Evolutionary conservation across 2,888 invertebrate species (phyloP).

Genomic region (Notodonta dromedarius): DNA sequence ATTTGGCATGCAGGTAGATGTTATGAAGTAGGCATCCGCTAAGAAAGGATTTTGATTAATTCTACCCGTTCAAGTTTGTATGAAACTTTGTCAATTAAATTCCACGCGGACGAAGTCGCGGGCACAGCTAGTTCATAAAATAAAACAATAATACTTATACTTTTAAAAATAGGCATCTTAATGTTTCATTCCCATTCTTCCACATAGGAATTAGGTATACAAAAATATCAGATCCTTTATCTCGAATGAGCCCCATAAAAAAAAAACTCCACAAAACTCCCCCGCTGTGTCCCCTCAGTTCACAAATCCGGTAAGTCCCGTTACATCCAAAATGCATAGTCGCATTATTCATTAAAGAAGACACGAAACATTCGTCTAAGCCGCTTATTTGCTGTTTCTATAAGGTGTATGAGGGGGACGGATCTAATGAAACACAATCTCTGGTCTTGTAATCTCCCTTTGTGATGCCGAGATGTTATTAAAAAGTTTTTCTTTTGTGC

Average conservation of each 20-base stretch:
- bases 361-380: conserved; percentile 54
- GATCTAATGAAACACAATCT: conserved; percentile 53
- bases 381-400: conserved; percentile 64
- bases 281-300: neutral
- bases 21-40: too few relatives aligned
- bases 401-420: conserved; percentile 56
- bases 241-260: neutral
- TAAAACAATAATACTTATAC: too few relatives aligned
- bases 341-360: conserved; percentile 51
- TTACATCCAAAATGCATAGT: conserved; percentile 30
- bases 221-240: too few relatives aligned
- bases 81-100: too few relatives aligned
- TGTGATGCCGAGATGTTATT: conserved; percentile 29
- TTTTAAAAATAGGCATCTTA: too few relatives aligned
- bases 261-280: neutral
- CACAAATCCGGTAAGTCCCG: conserved; percentile 19
- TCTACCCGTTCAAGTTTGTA: too few relatives aligned
- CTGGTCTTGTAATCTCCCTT: conserved; percentile 46
- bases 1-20: too few relatives aligned
- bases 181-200: too few relatives aligned
- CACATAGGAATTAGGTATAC: too few relatives aligned
- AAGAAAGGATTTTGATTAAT: too few relatives aligned
- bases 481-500: neutral
- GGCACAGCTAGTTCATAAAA: too few relatives aligned
- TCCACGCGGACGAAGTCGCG: too few relatives aligned